A percentile compares a stretch with the other conserved stretches of the same genome.
These are phyloP conservation scores for Caenorhabditis sp. DNA, from an alignment of 2,888 invertebrate genomes.

Conservation along the genomic window DNA sequence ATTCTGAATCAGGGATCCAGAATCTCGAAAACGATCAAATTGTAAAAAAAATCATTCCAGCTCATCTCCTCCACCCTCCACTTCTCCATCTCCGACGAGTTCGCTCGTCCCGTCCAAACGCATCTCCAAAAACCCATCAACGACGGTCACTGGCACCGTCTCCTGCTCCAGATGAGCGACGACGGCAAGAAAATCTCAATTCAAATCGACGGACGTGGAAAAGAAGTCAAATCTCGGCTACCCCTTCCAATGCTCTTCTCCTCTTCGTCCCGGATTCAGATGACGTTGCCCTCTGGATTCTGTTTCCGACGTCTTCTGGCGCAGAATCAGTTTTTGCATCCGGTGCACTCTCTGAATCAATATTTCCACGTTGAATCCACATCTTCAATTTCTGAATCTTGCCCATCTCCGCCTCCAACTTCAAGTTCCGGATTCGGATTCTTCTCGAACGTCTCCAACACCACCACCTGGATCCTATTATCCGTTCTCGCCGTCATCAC, in stretches of 20 bases:
- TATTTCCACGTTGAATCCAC: slow-evolving; percentile 19
- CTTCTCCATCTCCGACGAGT: slow-evolving; percentile 49
- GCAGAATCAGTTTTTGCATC: slow-evolving; percentile 50
- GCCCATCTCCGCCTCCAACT: slow-evolving; percentile 9
- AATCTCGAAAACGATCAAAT: too few species aligned
- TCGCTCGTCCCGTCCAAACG: slow-evolving; percentile 36
- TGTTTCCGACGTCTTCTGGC: slow-evolving; percentile 56
- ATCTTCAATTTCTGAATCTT: not conserved
- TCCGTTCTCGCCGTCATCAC: not conserved
- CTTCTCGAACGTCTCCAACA: slow-evolving; percentile 28
- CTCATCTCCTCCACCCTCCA: slow-evolving; percentile 25
- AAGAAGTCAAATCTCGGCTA: slow-evolving; percentile 64
- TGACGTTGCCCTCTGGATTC: slow-evolving; percentile 14
- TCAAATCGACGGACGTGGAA: slow-evolving; percentile 69
- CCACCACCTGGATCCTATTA: slow-evolving; percentile 47
- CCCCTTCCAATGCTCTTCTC: slow-evolving; percentile 51
- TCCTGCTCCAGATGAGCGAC: slow-evolving; percentile 50
- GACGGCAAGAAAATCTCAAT: slow-evolving; percentile 53
- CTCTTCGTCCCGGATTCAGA: not conserved
- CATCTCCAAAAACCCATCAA: slow-evolving; percentile 35
- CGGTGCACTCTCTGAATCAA: not conserved
- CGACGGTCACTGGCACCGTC: slow-evolving; percentile 63
- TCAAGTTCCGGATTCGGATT: not conserved
- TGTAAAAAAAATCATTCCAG: too few species aligned
- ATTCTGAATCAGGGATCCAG: too few species aligned